A percentile compares a stretch with the other conserved stretches of the same genome.
These are phyloP conservation scores for Drepanosiphum platanoidis DNA, from an alignment of 2,888 invertebrate species.

Conservation along the genomic window DNA sequence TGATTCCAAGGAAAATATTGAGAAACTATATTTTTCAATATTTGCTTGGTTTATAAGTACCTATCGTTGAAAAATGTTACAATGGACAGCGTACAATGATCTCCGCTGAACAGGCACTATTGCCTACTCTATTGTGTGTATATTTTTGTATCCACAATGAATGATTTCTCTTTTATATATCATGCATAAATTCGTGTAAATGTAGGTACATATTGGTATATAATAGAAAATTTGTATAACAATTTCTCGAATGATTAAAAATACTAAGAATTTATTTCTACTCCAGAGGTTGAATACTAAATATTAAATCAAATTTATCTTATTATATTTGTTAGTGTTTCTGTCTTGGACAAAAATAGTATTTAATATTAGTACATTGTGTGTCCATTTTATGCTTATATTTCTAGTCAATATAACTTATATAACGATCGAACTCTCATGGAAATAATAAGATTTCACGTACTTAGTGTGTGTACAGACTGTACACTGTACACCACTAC, in stretches of 20 bases:
- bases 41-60: conserved; percentile 35
- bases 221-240: neutral
- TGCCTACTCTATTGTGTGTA: neutral
- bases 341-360: neutral
- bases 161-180: conserved; percentile 39
- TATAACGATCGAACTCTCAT: neutral
- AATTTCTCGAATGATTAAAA: neutral
- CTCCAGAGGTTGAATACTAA: neutral
- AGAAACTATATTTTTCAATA: conserved; percentile 40
- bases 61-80: conserved; percentile 24
- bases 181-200: neutral
- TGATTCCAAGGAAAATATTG: conserved; percentile 2
- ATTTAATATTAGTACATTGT: neutral
- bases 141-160: neutral
- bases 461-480: neutral
- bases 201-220: conserved; percentile 2
- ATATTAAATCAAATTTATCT: neutral
- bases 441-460: neutral
- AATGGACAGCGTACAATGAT: conserved; percentile 20
- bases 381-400: neutral
- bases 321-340: neutral
- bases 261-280: neutral
- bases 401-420: neutral
- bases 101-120: conserved; percentile 11
- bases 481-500: too few species aligned